Evolutionary conservation across 1,140 invertebrate species (phyloP), one percentile per base, ranked within the genome.

Genomic region (Maniola jurtina): DNA sequence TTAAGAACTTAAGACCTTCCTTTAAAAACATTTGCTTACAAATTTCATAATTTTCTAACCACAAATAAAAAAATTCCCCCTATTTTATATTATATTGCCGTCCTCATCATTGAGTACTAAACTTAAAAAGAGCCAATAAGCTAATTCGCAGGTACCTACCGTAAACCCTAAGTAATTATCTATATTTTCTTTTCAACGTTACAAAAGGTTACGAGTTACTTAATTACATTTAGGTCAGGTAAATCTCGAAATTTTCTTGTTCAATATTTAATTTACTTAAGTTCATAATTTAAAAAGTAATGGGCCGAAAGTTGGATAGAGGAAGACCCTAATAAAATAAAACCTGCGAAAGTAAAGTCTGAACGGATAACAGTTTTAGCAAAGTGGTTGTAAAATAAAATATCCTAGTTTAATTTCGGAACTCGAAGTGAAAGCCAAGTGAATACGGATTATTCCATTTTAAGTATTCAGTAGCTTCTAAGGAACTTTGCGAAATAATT

Each of bases 351-450:
- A 52, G 14, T 52, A 16, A 52, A 52, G 14, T 52, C 48, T 52
- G 15, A 52, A 52, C 14, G 48, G 48, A 52, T 52, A 52, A 52
- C 14, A 52, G 48, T 52, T 52, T 52, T 25, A 25, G 48, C 14
- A 25, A 48, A 48, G 45, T 48, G 45, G 4, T 15, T 48, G 45
- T 48, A 14, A 48, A 48, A 48, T 48, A 48, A 16, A 52, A 52
- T 16, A 0, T 10, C 13, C 14, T 52, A 52, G 14, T 52, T 52
- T 52, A 16, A 16, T 52, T 52, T 48, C n/a, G 45, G 45, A 14
- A 48, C 10, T n/a, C n/a, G 5, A 52, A 52, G 48, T 25, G 45
- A 48, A 48, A 48, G 45, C 45, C n/a, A 14, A 48, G 45, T 52
- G 5, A 25, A 15, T 52, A 52, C 13, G 16, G 15, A 52, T 52